phyloP scores from a whole-genome alignment of 1,140 invertebrate genomes.

The Amyelois transitella region DNA sequence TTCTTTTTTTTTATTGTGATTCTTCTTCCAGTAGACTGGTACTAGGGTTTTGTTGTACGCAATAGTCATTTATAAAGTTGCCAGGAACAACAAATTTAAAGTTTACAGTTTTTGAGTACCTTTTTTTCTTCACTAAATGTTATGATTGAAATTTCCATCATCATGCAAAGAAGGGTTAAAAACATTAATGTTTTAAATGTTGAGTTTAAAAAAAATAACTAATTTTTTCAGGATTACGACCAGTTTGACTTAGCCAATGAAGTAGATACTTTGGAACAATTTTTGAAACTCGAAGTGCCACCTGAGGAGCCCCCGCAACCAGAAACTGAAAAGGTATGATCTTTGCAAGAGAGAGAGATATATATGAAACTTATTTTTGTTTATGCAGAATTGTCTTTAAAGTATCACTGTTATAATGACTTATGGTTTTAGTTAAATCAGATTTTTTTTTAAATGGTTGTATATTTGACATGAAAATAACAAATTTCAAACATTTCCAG shows the following conservation, averaged over 20 bases:
- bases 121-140: too few relatives aligned
- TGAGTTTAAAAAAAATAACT: not conserved
- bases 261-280: constrained; percentile 90
- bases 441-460: too few relatives aligned
- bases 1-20: too few relatives aligned
- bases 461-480: not conserved
- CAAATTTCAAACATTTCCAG: constrained; percentile 18
- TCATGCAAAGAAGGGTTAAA: too few relatives aligned
- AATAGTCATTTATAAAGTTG: too few relatives aligned
- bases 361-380: constrained; percentile 4
- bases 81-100: too few relatives aligned
- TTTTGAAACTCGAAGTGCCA: constrained; percentile 80
- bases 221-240: constrained; percentile 87
- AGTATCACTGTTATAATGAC: not conserved
- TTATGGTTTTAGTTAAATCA: not conserved
- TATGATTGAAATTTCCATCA: too few relatives aligned
- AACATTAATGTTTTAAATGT: not conserved
- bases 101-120: too few relatives aligned
- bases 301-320: constrained; percentile 41
- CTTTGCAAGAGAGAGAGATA: too few relatives aligned
- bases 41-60: too few relatives aligned
- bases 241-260: constrained; percentile 94
- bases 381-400: not conserved
- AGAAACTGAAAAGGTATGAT: constrained; percentile 34
- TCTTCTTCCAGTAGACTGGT: too few relatives aligned